These are phyloP conservation scores for Dorcus parallelipipedus DNA, from an alignment of 2,888 invertebrate species.

Conservation along the genomic window DNA sequence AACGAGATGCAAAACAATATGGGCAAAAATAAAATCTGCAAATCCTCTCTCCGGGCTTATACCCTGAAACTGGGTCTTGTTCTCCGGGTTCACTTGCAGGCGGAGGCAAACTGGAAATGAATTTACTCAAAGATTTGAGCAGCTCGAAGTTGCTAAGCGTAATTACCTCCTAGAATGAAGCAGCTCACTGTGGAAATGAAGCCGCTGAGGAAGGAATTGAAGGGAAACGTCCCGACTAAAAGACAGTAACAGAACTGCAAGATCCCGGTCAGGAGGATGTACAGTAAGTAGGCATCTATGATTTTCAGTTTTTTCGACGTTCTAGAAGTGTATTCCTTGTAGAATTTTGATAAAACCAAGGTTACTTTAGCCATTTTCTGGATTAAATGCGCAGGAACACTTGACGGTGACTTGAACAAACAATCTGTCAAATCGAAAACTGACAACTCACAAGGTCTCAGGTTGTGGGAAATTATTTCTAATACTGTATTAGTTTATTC, in stretches of 20 bases:
- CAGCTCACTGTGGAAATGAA: constrained; percentile 97
- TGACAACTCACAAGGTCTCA: too few relatives aligned
- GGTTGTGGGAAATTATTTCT: too few relatives aligned
- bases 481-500: too few relatives aligned
- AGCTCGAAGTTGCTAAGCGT: background rate
- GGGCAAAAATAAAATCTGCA: constrained; percentile 98
- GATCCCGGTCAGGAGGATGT: constrained; percentile 92
- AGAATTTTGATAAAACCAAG: constrained; percentile 76
- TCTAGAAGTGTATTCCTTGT: constrained; percentile 80
- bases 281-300: constrained; percentile 93
- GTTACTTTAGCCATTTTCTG: constrained; percentile 60
- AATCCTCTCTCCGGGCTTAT: constrained; percentile 96
- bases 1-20: constrained; percentile 92
- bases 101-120: constrained; percentile 80
- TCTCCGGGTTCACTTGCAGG: constrained; percentile 96
- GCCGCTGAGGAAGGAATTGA: constrained; percentile 98
- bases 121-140: background rate
- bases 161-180: constrained; percentile 90
- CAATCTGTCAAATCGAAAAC: too few relatives aligned
- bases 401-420: too few relatives aligned
- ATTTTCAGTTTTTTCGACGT: constrained; percentile 94
- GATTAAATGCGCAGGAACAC: too few relatives aligned
- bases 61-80: constrained; percentile 86
- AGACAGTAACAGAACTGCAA: constrained; percentile 95
- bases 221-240: constrained; percentile 97